A percentile compares a stretch with the other conserved stretches of the same genome.
Evolutionary conservation across 64 coral and sea anemone genomes (phyloP).

Genomic region (Hydrozoanthus tunicans): DNA sequence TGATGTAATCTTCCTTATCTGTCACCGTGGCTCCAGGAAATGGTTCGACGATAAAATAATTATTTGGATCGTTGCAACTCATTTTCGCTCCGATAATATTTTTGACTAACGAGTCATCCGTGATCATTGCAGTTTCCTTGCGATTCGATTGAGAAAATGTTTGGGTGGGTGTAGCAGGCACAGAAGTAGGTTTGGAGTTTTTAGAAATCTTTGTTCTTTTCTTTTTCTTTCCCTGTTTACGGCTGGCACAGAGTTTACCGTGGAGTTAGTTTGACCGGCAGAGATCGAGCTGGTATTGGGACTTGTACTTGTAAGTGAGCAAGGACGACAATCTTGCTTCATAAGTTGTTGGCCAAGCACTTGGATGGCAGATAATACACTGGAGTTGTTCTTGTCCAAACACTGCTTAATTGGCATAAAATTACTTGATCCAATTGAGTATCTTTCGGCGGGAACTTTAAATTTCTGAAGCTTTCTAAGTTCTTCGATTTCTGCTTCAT

Average conservation of each 20-base stretch:
- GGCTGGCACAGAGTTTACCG: not conserved
- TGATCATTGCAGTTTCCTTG: slow-evolving; percentile 27
- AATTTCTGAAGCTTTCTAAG: not conserved
- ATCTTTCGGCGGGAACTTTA: not conserved
- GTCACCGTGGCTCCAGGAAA: slow-evolving; percentile 24
- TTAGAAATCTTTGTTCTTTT: not conserved
- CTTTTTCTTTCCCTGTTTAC: slow-evolving; percentile 1
- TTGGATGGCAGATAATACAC: slow-evolving; percentile 14
- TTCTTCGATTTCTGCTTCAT: slow-evolving; percentile 27
- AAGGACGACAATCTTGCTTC: not conserved
- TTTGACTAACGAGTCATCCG: slow-evolving; percentile 44
- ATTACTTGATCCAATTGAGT: not conserved
- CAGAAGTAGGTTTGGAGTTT: slow-evolving; percentile 24
- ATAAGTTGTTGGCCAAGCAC: slow-evolving; percentile 9
- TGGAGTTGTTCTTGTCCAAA: slow-evolving; percentile 10
- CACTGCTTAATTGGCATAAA: slow-evolving; percentile 31
- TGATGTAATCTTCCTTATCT: slow-evolving; percentile 43
- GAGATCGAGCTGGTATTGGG: slow-evolving; percentile 12
- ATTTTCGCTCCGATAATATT: slow-evolving; percentile 39
- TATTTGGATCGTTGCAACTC: slow-evolving; percentile 9
- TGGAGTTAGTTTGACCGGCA: not conserved
- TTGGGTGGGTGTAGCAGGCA: slow-evolving; percentile 37
- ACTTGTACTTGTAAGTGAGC: slow-evolving; percentile 1
- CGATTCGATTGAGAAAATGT: slow-evolving; percentile 28
- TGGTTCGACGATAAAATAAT: slow-evolving; percentile 47